Base-by-base conservation (phyloP, 2,888 invertebrate species). In the Neoitamus cyanurus region DNA sequence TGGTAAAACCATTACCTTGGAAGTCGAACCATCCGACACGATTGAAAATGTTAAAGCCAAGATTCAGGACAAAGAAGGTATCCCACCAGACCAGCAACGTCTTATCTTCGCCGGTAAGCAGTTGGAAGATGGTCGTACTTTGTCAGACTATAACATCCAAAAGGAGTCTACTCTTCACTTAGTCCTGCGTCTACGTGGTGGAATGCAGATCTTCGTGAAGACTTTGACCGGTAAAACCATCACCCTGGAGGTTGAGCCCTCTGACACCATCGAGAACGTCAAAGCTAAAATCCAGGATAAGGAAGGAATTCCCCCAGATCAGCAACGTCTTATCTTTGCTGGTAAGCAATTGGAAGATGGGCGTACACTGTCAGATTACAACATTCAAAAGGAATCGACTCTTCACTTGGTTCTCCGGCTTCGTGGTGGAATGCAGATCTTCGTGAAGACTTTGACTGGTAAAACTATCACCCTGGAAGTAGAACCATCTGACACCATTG, bases 381-480 rank as follows among this genome's bases (percentile, higher is more conserved):
- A 87, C 82, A 87, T 87, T 78, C 87, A 87, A 15, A 87, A 87
- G 82, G 87, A 87, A 36, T 87, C 87, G 0, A 87, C 87, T 6
- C 86, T 87, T 9, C 87, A 87, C 3, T 86, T 87, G 85, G 87
- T 87, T 9, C 85, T 87, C 2, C 87, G 87, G 85, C 87, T 87
- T 0, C 87, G 87, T 15, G 87, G 87, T 70, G 87, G 87, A 82
- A 87, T 85, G 86, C 86, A 83, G 97, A 97, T 77, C 11, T 37
- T 77, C 46, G 37, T 37, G 0, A 42, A 42, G 30, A 42, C 37
- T 2, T 13, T 77, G n/a, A 37, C 28, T 6, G 89, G 89, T 83
- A 89, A 89, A 80, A 88, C 88, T 42, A 88, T 88, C 85, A 88
- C 88, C 0, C 72, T 88, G 34, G 88, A 88, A 4, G 88, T 88